Conservation (phyloP, 92 coral and sea anemone genomes). For the Porites rus region DNA sequence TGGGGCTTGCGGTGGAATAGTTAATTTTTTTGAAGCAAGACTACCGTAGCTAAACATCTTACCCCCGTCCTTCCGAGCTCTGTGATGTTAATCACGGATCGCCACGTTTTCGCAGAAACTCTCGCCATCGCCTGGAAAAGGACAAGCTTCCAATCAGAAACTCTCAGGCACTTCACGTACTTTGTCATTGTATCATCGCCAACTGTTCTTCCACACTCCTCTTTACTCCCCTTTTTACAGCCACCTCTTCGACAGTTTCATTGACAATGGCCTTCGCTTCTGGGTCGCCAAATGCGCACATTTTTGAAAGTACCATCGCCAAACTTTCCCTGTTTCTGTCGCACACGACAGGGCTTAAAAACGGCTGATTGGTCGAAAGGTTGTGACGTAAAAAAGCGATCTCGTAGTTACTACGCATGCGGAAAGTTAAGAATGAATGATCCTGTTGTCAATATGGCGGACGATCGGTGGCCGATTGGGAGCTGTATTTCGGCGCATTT, state of each 20-base stretch:
- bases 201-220: not conserved
- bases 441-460: no score
- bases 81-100: not conserved
- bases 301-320: not conserved
- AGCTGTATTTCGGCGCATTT: no score
- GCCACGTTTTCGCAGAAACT: not conserved
- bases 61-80: not conserved
- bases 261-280: not conserved
- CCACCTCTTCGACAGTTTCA: not conserved
- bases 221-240: not conserved
- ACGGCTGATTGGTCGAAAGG: no score
- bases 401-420: no score
- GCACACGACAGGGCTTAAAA: not conserved
- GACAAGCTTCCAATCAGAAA: not conserved
- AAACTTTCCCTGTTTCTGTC: not conserved
- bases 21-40: no score
- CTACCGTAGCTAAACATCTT: not conserved
- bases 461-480: no score
- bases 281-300: slow-evolving; percentile 8
- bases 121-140: not conserved
- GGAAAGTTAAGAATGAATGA: no score
- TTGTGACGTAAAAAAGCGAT: no score
- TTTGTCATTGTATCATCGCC: not conserved
- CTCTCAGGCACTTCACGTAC: not conserved
- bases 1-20: no score